These are phyloP conservation scores for Drosophila borborema DNA, from an alignment of 2,888 invertebrate genomes.

Conservation along the genomic window DNA sequence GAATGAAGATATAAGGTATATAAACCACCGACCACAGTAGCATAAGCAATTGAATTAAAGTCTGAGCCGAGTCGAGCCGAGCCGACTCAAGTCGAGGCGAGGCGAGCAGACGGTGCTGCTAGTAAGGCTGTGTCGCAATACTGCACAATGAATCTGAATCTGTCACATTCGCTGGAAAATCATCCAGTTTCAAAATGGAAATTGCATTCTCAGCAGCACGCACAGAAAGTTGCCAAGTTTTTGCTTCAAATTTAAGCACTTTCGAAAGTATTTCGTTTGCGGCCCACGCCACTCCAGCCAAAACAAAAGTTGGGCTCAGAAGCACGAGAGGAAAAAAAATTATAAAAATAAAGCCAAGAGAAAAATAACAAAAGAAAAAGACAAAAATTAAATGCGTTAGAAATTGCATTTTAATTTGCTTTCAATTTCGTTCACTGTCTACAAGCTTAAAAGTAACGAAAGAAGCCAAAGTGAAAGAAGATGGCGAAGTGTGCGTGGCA, in stretches of 20 bases:
- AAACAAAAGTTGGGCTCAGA: slow-evolving; percentile 36
- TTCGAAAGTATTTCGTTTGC: slow-evolving; percentile 67
- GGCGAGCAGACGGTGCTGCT: neutral
- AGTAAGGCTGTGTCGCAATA: slow-evolving; percentile 14
- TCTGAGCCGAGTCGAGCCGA: slow-evolving; percentile 10
- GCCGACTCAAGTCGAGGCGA: neutral
- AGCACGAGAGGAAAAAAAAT: neutral
- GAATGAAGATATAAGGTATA: neutral
- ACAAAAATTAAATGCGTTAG: slow-evolving; percentile 39
- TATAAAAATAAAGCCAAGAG: neutral
- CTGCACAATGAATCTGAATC: slow-evolving; percentile 19
- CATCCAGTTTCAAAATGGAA: slow-evolving; percentile 61
- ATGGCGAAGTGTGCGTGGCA: neutral
- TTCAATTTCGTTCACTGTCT: slow-evolving; percentile 40
- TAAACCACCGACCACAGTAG: neutral
- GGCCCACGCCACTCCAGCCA: slow-evolving; percentile 35
- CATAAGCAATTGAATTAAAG: slow-evolving; percentile 13
- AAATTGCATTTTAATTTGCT: slow-evolving; percentile 76
- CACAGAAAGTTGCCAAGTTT: slow-evolving; percentile 62
- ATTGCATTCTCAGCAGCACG: slow-evolving; percentile 63
- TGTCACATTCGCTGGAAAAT: slow-evolving; percentile 29
- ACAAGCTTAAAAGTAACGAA: slow-evolving; percentile 2
- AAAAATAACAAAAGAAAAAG: neutral
- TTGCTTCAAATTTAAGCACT: slow-evolving; percentile 66
- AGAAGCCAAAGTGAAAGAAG: neutral